Percentiles rank a stretch among this genome's conserved stretches.
phyloP scores from a whole-genome alignment of 2,888 invertebrate genomes.

The Osedax fenrisi region DNA sequence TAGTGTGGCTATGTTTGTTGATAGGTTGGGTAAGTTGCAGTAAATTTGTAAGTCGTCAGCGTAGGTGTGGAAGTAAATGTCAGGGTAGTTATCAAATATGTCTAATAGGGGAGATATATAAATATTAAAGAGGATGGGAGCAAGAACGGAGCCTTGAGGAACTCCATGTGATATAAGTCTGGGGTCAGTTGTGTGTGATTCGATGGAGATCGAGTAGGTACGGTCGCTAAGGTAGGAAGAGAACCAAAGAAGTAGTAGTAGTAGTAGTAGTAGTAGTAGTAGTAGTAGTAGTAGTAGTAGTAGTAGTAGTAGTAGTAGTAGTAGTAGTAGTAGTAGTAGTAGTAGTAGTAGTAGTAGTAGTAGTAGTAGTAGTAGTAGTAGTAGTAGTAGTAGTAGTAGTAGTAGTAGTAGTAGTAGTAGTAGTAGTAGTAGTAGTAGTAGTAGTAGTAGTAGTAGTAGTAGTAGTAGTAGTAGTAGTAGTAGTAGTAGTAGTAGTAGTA shows the following conservation, averaged over 20 bases:
- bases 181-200: too few relatives aligned
- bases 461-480: constrained; percentile 3
- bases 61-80: too few relatives aligned
- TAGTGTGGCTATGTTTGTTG: too few relatives aligned
- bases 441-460: constrained; percentile 27
- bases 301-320: constrained; percentile 29
- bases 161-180: too few relatives aligned
- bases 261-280: constrained; percentile 29
- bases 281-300: constrained; percentile 29
- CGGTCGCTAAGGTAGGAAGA: not conserved
- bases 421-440: constrained; percentile 29
- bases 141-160: too few relatives aligned
- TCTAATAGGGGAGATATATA: too few relatives aligned
- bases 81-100: too few relatives aligned
- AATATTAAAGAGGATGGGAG: too few relatives aligned
- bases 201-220: not conserved
- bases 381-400: constrained; percentile 23
- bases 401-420: constrained; percentile 27
- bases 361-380: constrained; percentile 26
- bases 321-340: constrained; percentile 27
- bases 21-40: too few relatives aligned
- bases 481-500: constrained; percentile 5
- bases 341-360: constrained; percentile 25
- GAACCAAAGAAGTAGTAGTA: constrained; percentile 25
- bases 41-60: too few relatives aligned